A percentile compares a stretch with the other conserved stretches of the same genome.
Evolutionary conservation across 2,888 invertebrate genomes (phyloP).

Genomic region (Synanthedon andrenaeformis): DNA sequence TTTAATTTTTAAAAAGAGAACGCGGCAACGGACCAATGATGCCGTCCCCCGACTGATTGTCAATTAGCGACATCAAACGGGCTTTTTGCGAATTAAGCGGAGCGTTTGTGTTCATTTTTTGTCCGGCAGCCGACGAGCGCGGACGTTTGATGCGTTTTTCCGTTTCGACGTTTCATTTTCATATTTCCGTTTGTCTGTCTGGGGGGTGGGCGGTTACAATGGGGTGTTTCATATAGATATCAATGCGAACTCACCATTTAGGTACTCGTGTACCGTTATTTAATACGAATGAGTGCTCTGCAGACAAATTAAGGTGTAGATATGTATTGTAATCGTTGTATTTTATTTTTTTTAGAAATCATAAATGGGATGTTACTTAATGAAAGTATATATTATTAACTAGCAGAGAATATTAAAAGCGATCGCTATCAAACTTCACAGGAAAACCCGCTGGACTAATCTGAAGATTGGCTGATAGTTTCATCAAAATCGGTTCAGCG

Average conservation of each 20-base stretch:
- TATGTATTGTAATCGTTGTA: neutral
- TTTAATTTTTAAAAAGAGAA: conserved; percentile 67
- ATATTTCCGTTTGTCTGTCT: conserved; percentile 63
- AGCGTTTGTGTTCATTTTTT: conserved; percentile 65
- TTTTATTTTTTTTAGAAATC: neutral
- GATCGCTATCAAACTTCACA: too few species aligned
- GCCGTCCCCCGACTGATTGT: conserved; percentile 67
- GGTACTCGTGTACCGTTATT: conserved; percentile 26
- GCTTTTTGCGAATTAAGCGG: conserved; percentile 70
- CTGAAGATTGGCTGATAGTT: too few species aligned
- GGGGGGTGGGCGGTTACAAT: conserved; percentile 39
- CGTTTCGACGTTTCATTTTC: conserved; percentile 65
- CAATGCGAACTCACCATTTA: conserved; percentile 22
- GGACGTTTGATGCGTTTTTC: conserved; percentile 61
- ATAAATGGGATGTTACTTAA: too few species aligned
- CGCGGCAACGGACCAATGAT: conserved; percentile 61
- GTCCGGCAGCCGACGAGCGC: conserved; percentile 45
- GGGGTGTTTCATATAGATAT: conserved; percentile 20
- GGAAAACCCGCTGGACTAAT: too few species aligned
- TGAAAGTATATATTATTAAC: too few species aligned
- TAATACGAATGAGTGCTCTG: conserved; percentile 47
- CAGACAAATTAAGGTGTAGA: conserved; percentile 14
- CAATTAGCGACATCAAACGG: conserved; percentile 72
- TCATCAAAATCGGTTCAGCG: too few species aligned
- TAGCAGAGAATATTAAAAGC: too few species aligned